These are phyloP conservation scores for Nymphalis c-album DNA, from an alignment of 2,888 invertebrate genomes.

Conservation along the genomic window DNA sequence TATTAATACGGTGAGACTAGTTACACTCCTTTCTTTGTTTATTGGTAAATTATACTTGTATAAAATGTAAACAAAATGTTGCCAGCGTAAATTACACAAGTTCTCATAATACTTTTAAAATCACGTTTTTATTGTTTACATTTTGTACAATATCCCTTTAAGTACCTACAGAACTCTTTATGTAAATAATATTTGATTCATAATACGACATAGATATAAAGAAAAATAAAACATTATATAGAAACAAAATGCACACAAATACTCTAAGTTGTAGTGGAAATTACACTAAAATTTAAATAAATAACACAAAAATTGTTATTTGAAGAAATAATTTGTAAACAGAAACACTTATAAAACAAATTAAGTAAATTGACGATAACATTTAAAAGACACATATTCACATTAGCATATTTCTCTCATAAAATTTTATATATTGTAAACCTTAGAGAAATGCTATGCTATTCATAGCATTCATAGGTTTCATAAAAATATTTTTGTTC, in stretches of 20 bases:
- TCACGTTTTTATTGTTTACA: no score
- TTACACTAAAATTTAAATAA: conserved; percentile 5
- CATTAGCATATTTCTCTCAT: conserved; percentile 53
- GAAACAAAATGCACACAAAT: conserved; percentile 28
- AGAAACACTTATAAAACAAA: not conserved
- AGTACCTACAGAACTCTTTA: no score
- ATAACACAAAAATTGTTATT: not conserved
- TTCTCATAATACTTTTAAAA: no score
- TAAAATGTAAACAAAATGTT: no score
- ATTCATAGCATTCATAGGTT: conserved; percentile 14
- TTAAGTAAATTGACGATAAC: conserved; percentile 13
- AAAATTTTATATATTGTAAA: conserved; percentile 1
- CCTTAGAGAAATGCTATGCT: conserved; percentile 16
- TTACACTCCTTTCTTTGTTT: no score
- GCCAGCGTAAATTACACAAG: no score
- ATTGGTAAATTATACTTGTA: no score
- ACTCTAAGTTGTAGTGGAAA: conserved; percentile 10
- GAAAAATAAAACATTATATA: conserved; percentile 1
- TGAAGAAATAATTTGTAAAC: not conserved
- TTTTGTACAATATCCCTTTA: no score
- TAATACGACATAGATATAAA: no score
- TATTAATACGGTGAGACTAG: no score
- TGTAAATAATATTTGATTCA: no score
- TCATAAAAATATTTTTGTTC: not conserved
- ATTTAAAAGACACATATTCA: conserved; percentile 65